Evolutionary conservation across 2,888 invertebrate genomes (phyloP), one percentile per base, ranked within the genome.

Genomic region (Nezara viridula): DNA sequence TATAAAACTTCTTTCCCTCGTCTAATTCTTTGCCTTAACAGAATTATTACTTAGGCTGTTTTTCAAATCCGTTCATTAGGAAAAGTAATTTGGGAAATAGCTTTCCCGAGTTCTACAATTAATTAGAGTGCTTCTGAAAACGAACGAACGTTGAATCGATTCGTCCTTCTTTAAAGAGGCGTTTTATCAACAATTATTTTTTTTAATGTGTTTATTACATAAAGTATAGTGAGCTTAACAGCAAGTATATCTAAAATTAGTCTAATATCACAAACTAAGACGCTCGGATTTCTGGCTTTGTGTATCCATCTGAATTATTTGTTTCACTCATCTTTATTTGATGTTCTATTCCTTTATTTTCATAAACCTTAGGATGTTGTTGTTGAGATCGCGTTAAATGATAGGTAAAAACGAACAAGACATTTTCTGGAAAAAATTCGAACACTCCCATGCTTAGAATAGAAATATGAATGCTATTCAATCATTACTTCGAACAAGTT

Each of bases 51-150:
- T 60, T 27, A 60, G 60, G 12, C 60, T 27, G 27, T 60, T 60
- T 60, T 60, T 60, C 60, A 60, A 60, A 60, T 60, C 60, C 60
- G 60, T 60, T 60, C 60, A 60, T 60, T 60, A 60, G 60, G 60
- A 60, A 32, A 60, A 60, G 27, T 60, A 60, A 60, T 60, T 60
- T 60, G 60, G 60, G 27, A 60, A 60, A 60, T 60, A 16, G 60
- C 60, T 60, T 60, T 27, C 27, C 27, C 27, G 27, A n/a, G n/a
- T 55, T 9, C n/a, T n/a, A 14, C 60, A 60, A 60, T 60, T 60
- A 60, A 60, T 60, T 60, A 60, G 27, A 60, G 60, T 60, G 60
- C 27, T 60, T 16, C 60, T 60, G 32, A 60, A 60, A 60, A 60
- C 60, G 60, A 60, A 60, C 27, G 27, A 60, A 16, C 60, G 27